Evolutionary conservation across 2,797 vertebrate genomes (phyloP).

Genomic region (Ceryle rudis): DNA sequence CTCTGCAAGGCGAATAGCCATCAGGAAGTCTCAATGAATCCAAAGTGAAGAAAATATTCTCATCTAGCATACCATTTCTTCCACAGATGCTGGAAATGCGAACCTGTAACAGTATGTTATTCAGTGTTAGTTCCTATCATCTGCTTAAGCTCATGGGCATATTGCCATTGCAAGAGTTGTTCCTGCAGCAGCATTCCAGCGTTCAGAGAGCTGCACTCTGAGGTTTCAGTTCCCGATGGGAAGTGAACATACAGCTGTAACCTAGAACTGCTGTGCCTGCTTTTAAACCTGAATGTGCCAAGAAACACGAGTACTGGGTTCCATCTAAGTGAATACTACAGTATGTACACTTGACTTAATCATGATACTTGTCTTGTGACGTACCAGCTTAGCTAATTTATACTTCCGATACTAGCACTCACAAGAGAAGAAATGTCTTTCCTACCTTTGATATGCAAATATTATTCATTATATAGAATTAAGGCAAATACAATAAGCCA

Average conservation of each 20-base stretch:
- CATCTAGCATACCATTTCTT: conserved; percentile 86
- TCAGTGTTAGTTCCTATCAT: background rate
- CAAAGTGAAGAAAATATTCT: conserved; percentile 90
- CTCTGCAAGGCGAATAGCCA: conserved; percentile 80
- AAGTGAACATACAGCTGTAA: background rate
- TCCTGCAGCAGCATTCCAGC: background rate
- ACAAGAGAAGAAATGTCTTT: background rate
- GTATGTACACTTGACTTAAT: background rate
- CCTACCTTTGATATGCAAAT: background rate
- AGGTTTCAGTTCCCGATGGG: background rate
- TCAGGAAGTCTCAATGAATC: conserved; percentile 87
- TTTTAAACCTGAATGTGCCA: background rate
- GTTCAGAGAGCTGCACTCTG: background rate
- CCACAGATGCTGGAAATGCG: conserved; percentile 85
- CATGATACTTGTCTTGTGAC: background rate
- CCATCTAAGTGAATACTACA: background rate
- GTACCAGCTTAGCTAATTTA: background rate
- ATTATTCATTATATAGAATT: background rate
- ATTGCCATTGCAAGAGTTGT: background rate
- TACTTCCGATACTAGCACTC: background rate
- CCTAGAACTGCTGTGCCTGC: background rate
- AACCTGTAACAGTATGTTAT: conserved; percentile 77
- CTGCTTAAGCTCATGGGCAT: background rate
- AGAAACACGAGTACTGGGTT: background rate
- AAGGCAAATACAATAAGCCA: background rate